These are phyloP conservation scores for Junonia oenone DNA, from an alignment of 2,888 invertebrate genomes.

Conservation along the genomic window DNA sequence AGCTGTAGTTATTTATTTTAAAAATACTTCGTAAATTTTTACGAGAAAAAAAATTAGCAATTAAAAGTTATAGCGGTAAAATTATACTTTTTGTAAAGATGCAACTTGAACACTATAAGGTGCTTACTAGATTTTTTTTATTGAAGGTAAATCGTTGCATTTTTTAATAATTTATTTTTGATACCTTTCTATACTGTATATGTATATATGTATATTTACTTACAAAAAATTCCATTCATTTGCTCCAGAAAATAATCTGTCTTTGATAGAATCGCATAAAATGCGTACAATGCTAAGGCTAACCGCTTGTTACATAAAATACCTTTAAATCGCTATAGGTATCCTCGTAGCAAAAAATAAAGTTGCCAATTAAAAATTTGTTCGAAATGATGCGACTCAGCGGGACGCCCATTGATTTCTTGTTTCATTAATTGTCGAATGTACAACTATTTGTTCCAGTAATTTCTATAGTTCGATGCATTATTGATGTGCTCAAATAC, in stretches of 20 bases:
- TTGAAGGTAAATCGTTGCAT: no score
- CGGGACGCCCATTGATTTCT: constrained; percentile 10
- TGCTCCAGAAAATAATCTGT: no score
- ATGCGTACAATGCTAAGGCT: neutral
- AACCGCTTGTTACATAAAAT: neutral
- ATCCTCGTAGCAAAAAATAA: constrained; percentile 5
- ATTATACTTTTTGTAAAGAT: no score
- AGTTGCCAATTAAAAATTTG: constrained; percentile 24
- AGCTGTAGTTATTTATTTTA: neutral
- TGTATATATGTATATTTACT: no score
- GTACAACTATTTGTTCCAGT: constrained; percentile 7
- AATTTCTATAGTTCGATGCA: constrained; percentile 8
- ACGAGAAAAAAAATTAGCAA: neutral
- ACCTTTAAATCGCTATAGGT: neutral
- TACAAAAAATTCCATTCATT: no score
- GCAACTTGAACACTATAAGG: no score
- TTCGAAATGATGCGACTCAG: constrained; percentile 15
- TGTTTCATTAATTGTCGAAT: constrained; percentile 3
- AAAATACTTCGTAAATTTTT: neutral
- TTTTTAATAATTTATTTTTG: no score
- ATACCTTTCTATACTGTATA: no score
- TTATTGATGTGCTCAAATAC: constrained; percentile 7
- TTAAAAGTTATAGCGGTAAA: no score
- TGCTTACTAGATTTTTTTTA: no score
- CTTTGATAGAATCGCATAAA: neutral